Percentiles rank a stretch among this genome's conserved stretches.
Conservation (phyloP, 2,113 vertebrate species). For the Corythaeola cristata region DNA sequence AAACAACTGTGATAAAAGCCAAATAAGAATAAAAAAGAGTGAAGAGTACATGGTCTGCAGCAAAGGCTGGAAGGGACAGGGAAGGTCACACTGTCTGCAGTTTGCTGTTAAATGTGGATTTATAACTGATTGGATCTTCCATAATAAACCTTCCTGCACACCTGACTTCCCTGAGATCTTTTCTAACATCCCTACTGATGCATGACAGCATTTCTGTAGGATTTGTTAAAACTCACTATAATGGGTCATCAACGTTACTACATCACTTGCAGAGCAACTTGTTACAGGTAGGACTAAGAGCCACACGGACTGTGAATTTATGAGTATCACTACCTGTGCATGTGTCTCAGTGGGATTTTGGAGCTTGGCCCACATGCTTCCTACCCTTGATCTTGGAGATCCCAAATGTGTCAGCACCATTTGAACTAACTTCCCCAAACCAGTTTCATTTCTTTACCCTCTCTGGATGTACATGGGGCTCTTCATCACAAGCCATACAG, state of each 20-base stretch:
- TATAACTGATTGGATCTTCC: background rate
- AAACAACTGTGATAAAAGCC: background rate
- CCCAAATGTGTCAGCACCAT: background rate
- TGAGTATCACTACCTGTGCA: accelerated
- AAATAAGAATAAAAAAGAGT: background rate
- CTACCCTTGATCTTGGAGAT: background rate
- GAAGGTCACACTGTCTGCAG: background rate
- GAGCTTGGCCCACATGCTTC: background rate
- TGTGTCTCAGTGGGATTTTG: background rate
- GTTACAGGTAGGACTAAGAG: accelerated
- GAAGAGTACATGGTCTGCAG: background rate
- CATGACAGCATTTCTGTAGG: background rate
- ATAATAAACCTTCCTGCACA: background rate
- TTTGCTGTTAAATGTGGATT: background rate
- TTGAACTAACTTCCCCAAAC: background rate
- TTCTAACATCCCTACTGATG: background rate
- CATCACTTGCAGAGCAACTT: background rate
- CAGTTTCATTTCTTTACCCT: background rate
- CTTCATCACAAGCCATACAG: background rate
- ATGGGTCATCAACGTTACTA: background rate
- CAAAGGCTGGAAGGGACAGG: background rate
- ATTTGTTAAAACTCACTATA: background rate
- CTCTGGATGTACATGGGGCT: background rate
- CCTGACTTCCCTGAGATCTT: background rate
- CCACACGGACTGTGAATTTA: accelerated